Percentiles rank a stretch among this genome's conserved stretches.
Evolutionary conservation across 2,888 invertebrate genomes (phyloP).

Genomic region (Odontocerum albicorne): DNA sequence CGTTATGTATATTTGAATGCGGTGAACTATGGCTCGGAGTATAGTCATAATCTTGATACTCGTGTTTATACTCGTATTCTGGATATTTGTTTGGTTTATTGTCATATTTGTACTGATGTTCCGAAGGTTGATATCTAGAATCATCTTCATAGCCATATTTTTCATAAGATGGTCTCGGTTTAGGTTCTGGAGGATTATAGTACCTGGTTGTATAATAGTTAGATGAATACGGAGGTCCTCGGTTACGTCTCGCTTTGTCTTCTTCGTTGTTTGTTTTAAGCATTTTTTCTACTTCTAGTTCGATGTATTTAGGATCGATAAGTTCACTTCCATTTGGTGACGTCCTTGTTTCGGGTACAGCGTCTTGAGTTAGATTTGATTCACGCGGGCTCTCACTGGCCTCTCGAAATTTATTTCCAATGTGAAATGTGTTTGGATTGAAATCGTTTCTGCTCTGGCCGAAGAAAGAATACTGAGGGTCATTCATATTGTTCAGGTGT

Average conservation of each 20-base stretch:
- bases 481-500: neutral
- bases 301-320: too few relatives aligned
- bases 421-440: too few relatives aligned
- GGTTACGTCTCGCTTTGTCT: too few relatives aligned
- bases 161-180: neutral
- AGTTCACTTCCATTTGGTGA: too few relatives aligned
- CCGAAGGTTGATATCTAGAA: neutral
- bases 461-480: constrained; percentile 3
- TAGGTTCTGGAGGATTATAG: neutral
- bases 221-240: neutral
- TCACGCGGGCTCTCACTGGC: too few relatives aligned
- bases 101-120: constrained; percentile 1
- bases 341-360: too few relatives aligned
- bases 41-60: neutral
- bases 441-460: neutral
- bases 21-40: too few relatives aligned
- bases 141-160: neutral
- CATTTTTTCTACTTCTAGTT: too few relatives aligned
- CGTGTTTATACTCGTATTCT: too few relatives aligned
- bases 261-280: neutral
- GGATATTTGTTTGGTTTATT: neutral
- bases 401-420: too few relatives aligned
- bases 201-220: neutral
- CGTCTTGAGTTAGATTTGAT: too few relatives aligned
- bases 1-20: too few relatives aligned